Conservation (phyloP, 2,888 invertebrate species). For the Philhelius pedissequus region DNA sequence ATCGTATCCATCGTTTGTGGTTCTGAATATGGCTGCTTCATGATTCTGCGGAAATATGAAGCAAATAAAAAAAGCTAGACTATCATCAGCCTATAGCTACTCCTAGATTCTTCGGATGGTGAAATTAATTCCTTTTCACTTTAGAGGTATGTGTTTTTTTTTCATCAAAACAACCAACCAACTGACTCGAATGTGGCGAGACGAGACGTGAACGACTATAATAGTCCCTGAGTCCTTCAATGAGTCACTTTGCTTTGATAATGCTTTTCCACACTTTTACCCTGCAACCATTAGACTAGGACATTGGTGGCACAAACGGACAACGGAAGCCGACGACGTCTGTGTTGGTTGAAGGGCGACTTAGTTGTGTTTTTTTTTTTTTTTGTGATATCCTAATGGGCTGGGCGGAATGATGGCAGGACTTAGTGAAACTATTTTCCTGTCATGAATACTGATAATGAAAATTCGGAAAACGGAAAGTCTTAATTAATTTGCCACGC, state of each 20-base stretch:
- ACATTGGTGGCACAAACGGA: too few species aligned
- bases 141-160: background rate
- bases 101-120: background rate
- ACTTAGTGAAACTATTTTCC: slow-evolving; percentile 20
- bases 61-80: background rate
- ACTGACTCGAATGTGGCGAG: slow-evolving; percentile 34
- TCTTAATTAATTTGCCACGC: slow-evolving; percentile 50
- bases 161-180: background rate
- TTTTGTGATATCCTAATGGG: background rate
- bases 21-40: background rate
- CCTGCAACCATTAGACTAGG: background rate
- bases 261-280: slow-evolving; percentile 29
- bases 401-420: background rate
- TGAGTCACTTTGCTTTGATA: slow-evolving; percentile 56
- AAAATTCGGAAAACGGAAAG: slow-evolving; percentile 27
- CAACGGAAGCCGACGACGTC: too few species aligned
- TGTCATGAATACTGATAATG: slow-evolving; percentile 37
- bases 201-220: background rate
- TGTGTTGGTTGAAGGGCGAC: background rate
- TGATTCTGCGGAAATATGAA: slow-evolving; percentile 14
- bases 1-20: background rate
- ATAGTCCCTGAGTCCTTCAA: slow-evolving; percentile 34
- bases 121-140: background rate
- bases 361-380: too few species aligned
- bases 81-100: background rate